Conservation (phyloP, 2,888 invertebrate genomes). For the Lasioglossum malachurum region DNA sequence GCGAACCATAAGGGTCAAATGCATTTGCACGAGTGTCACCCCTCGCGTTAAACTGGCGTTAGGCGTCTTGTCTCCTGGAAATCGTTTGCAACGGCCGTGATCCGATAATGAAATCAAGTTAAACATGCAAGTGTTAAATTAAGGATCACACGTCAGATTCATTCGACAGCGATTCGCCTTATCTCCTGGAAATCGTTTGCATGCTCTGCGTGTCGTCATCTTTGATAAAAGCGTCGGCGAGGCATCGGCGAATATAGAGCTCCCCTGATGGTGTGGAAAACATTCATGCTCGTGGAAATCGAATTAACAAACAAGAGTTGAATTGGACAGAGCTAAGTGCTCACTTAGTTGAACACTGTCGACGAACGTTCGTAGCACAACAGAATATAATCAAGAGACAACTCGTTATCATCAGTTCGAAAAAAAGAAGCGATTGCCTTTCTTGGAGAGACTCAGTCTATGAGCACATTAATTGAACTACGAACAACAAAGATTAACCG, state of each 20-base stretch:
- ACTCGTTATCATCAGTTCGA: background rate
- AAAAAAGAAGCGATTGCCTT: background rate
- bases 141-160: background rate
- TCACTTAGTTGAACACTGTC: background rate
- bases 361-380: background rate
- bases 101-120: background rate
- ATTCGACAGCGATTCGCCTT: background rate
- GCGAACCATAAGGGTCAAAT: slow-evolving; percentile 50
- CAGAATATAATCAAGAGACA: background rate
- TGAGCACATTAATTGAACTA: background rate
- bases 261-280: background rate
- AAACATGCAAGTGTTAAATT: no score
- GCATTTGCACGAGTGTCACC: slow-evolving; percentile 29
- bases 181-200: slow-evolving; percentile 4
- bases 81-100: background rate
- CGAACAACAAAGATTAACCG: background rate
- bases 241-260: background rate
- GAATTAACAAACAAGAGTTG: no score
- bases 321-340: no score
- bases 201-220: background rate
- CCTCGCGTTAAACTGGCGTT: background rate
- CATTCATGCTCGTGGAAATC: background rate
- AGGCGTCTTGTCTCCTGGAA: background rate
- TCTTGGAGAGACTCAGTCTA: background rate
- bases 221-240: background rate